Evolutionary conservation across 2,797 vertebrate genomes (phyloP).

Genomic region (Champsocephalus gunnari): DNA sequence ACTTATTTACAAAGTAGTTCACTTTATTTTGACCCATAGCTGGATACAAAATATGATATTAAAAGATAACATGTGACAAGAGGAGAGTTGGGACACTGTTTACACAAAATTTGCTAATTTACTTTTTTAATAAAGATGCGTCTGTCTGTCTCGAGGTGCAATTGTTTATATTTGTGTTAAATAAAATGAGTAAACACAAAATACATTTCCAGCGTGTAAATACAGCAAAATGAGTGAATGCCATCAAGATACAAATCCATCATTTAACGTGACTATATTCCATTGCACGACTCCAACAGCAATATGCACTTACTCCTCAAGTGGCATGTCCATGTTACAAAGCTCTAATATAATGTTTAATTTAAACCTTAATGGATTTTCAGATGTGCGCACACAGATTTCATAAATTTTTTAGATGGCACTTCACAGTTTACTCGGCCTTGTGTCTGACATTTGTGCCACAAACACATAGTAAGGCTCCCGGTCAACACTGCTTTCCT

Average conservation of each 20-base stretch:
- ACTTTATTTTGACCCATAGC: neutral
- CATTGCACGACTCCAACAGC: no score
- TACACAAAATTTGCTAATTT: neutral
- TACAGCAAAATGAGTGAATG: no score
- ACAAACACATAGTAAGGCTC: neutral
- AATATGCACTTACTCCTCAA: neutral
- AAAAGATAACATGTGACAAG: neutral
- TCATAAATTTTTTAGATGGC: neutral
- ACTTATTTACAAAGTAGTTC: neutral
- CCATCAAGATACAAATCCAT: no score
- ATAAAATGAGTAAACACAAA: no score
- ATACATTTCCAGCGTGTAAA: neutral
- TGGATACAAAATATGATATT: neutral
- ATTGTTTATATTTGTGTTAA: neutral
- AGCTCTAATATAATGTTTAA: neutral
- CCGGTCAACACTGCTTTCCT: neutral
- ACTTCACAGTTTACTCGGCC: neutral
- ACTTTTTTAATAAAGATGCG: no score
- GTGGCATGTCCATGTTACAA: neutral
- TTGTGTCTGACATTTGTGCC: neutral
- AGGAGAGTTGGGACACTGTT: neutral
- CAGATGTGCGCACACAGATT: neutral
- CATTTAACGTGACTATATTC: no score
- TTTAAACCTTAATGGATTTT: constrained; percentile 2
- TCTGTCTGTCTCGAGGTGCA: neutral